Percentiles rank a stretch among this genome's conserved stretches.
Evolutionary conservation across 2,888 invertebrate genomes (phyloP).

Genomic region (Automeris io): DNA sequence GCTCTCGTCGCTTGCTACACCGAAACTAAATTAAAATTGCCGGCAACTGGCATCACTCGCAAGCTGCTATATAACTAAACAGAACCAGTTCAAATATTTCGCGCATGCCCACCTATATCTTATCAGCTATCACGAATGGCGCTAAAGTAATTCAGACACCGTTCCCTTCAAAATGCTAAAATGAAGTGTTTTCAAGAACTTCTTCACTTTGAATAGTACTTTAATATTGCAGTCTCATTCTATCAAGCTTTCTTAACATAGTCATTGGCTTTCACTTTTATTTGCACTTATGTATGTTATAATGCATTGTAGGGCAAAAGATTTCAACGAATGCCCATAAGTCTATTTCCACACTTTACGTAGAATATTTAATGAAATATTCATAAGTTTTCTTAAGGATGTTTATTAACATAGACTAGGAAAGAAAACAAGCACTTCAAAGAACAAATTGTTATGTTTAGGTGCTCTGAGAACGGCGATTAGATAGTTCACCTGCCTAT

Average conservation of each 20-base stretch:
- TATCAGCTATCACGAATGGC: constrained; percentile 26
- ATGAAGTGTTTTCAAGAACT: background rate
- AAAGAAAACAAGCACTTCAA: too few relatives aligned
- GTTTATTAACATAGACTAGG: too few relatives aligned
- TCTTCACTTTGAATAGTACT: background rate
- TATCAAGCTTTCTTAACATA: background rate
- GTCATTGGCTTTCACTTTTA: background rate
- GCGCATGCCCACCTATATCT: constrained; percentile 46
- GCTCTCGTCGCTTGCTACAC: constrained; percentile 43
- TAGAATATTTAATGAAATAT: background rate
- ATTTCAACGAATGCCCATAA: constrained; percentile 11
- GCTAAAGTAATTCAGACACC: too few relatives aligned
- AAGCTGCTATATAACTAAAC: constrained; percentile 43
- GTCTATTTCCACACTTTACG: background rate
- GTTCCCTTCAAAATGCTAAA: background rate
- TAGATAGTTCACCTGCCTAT: too few relatives aligned
- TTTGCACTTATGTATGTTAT: background rate
- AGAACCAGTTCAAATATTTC: constrained; percentile 36
- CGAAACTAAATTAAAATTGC: constrained; percentile 61
- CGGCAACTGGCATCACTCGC: constrained; percentile 32
- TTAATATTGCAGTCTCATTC: background rate
- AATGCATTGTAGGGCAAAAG: constrained; percentile 8
- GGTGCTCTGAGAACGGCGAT: too few relatives aligned
- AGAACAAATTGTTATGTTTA: too few relatives aligned
- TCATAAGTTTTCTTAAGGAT: too few relatives aligned